Evolutionary conservation across 2,888 invertebrate species (phyloP), one percentile per base, ranked within the genome.

Genomic region (Tuta absoluta): DNA sequence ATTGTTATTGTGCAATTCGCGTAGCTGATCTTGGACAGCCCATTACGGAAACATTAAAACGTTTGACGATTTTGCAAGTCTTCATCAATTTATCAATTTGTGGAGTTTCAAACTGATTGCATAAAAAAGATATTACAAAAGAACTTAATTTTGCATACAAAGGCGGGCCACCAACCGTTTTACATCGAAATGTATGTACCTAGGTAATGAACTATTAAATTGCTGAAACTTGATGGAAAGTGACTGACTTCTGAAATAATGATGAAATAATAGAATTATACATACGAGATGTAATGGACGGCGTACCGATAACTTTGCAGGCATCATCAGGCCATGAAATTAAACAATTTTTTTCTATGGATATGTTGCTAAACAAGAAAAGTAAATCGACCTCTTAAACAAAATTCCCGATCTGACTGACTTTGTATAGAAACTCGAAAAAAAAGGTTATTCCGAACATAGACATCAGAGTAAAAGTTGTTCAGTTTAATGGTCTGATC

Each of bases 171-270:
- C 63, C 45, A 56, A 66, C 56, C 56, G 56, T 63, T 66, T 63
- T 56, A 66, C 65, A 66, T 66, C 21, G 23, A 66, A 63, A 65
- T 63, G 63, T 45, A 63, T 28, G 28, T 61, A 33, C 33, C 10
- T 33, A 33, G 33, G 8, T 33, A 63, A 66, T 66, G 65, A 66
- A 63, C 65, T 66, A 66, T 66, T 63, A 66, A 63, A 66, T 66
- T 65, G 45, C 62, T 65, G 23, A 56, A 56, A 53, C 33, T 51
- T 23, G 38, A 59, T 21, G 11, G 38, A 38, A 38, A 19, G 3
- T n/a, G 11, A n/a, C 7, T 14, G 21, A 12, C 45, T 45, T 45
- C 45, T 17, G 45, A 45, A 17, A 1, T 17, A 45, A 33, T 33
- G 10, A 33, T 17, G 41, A 12, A 41, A 41, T 3, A 17, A 45